Base-by-base conservation (phyloP, 2,888 invertebrate genomes). In the Coronaproctus castanopsis region DNA sequence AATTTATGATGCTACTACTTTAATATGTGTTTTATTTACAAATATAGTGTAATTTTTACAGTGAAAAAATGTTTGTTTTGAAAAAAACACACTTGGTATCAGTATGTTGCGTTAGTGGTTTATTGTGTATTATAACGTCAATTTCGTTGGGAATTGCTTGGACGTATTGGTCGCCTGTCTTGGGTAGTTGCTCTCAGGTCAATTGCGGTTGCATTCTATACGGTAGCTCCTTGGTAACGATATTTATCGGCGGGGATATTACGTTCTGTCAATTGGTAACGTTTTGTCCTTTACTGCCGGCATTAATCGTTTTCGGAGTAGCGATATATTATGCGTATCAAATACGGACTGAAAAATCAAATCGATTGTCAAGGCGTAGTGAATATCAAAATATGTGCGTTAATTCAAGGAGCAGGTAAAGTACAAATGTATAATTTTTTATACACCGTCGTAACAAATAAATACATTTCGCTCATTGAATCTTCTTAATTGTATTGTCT, bases 91-190 rank as follows among this genome's bases (percentile, higher is more conserved):
- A 55, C 36, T 50, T 55, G n/a, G 24, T 55, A 2, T 36, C 55
- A 36, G 21, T 59, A 21, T 55, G 55, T 52, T 55, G 55, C 2
- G 36, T 52, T n/a, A 54, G 59, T 52, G 59, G 59, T 49, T n/a
- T 59, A 5, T 51, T 55, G 10, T 52, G 55, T 59, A 19, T 59
- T 21, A 52, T 59, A 23, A 21, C 52, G n/a, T 36, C 24, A 8
- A 24, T 59, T 20, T 49, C 55, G 19, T 18, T 59, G 18, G 59
- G 51, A 20, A 51, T 59, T 18, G 51, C 54, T 19, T 59, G 59
- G 59, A 55, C 59, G 5, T 59, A 59, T 24, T 59, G 59, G 59
- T 55, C 55, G 10, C 51, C 49, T 23, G 51, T 52, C n/a, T 24
- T 59, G n/a, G 51, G 55, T 23, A 55, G 21, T 8, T 59, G 59